A percentile compares a stretch with the other conserved stretches of the same genome.
Conservation (phyloP, 2,113 vertebrate genomes). For the Megalops atlanticus region DNA sequence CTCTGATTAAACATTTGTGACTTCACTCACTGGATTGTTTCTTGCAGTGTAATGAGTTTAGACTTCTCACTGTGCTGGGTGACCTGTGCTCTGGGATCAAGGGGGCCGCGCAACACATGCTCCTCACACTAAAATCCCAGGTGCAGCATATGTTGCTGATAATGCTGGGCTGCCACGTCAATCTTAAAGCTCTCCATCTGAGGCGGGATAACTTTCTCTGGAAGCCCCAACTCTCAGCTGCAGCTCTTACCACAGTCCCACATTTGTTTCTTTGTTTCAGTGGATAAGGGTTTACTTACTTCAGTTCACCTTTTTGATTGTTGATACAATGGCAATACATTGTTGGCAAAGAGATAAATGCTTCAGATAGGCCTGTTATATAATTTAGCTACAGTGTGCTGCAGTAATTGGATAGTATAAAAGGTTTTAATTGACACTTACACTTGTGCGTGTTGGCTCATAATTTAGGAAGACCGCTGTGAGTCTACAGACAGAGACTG, state of each 20-base stretch:
- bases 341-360: no score
- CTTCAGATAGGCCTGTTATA: no score
- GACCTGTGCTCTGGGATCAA: not conserved
- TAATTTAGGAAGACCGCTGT: no score
- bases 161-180: conserved; percentile 8
- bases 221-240: not conserved
- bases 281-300: no score
- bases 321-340: no score
- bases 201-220: not conserved
- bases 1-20: not conserved
- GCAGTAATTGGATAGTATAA: no score
- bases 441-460: no score
- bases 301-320: no score
- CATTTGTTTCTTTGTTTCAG: no score
- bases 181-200: conserved; percentile 10
- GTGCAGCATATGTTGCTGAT: conserved; percentile 14
- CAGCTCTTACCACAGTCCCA: not conserved
- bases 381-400: no score
- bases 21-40: not conserved
- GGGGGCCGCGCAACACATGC: not conserved
- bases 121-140: not conserved
- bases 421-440: no score
- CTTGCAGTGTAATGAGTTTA: not conserved
- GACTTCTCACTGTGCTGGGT: not conserved
- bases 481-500: no score